These are phyloP conservation scores for Erannis defoliaria DNA, from an alignment of 2,888 invertebrate species.

Conservation along the genomic window DNA sequence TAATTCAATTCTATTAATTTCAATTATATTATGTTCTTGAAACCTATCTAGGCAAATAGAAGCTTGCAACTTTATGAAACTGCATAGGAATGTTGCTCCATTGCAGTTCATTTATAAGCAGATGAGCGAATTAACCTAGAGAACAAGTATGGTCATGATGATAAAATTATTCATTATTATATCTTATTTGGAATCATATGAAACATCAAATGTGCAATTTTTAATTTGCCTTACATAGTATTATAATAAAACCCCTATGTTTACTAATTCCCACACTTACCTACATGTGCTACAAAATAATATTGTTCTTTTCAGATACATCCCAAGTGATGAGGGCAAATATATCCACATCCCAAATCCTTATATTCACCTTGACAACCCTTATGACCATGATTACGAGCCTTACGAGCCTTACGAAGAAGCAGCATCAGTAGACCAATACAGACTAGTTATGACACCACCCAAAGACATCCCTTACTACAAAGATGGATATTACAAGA, in stretches of 20 bases:
- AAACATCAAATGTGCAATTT: too few species aligned
- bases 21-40: too few species aligned
- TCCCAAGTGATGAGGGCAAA: slow-evolving; percentile 79
- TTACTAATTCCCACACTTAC: too few species aligned
- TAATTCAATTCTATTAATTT: too few species aligned
- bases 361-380: slow-evolving; percentile 83
- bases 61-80: slow-evolving; percentile 23
- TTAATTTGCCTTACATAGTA: too few species aligned
- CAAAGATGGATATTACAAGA: slow-evolving; percentile 82
- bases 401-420: slow-evolving; percentile 80
- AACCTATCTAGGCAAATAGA: too few species aligned
- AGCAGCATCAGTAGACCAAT: slow-evolving; percentile 76
- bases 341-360: slow-evolving; percentile 84
- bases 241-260: too few species aligned
- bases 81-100: slow-evolving; percentile 29
- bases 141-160: not conserved
- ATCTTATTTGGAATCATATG: not conserved
- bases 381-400: slow-evolving; percentile 79
- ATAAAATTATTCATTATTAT: slow-evolving; percentile 27
- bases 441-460: slow-evolving; percentile 67
- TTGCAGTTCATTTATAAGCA: slow-evolving; percentile 26
- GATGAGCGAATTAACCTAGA: slow-evolving; percentile 29
- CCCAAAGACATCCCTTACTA: slow-evolving; percentile 77
- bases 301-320: slow-evolving; percentile 69
- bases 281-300: not conserved